Percentiles rank a stretch among this genome's conserved stretches.
phyloP scores from a whole-genome alignment of 1,140 invertebrate species.

The Orchesella cincta region DNA sequence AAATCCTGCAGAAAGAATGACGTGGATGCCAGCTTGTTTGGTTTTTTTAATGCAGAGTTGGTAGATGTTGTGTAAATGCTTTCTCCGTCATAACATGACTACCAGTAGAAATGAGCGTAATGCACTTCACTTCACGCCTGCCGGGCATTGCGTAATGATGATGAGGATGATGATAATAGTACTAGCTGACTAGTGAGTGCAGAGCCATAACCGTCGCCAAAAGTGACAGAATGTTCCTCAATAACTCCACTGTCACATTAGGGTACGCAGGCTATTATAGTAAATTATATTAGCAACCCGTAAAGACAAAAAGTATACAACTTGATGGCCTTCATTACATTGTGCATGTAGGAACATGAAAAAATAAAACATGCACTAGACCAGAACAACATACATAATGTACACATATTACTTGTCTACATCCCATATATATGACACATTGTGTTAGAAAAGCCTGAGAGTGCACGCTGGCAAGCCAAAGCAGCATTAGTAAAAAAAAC shows the following conservation, averaged over 20 bases:
- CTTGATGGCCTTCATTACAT: too few species aligned
- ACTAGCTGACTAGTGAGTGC: not conserved
- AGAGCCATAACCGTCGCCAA: not conserved
- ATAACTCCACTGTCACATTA: constrained; percentile 1
- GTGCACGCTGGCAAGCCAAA: not conserved
- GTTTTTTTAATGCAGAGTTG: too few species aligned
- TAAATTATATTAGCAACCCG: not conserved
- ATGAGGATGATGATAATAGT: not conserved
- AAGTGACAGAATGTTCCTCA: not conserved
- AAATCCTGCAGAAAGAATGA: too few species aligned
- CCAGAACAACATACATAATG: too few species aligned
- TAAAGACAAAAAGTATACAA: not conserved
- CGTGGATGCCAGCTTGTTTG: too few species aligned
- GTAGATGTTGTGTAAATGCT: too few species aligned
- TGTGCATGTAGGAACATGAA: too few species aligned
- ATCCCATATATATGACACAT: too few species aligned
- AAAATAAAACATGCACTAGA: too few species aligned
- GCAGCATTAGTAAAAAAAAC: not conserved
- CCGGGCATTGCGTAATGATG: not conserved
- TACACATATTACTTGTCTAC: too few species aligned
- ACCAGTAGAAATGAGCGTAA: not conserved
- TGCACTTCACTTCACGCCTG: constrained; percentile 6
- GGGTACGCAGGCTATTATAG: constrained; percentile 8
- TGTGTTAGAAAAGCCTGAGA: too few species aligned
- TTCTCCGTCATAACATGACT: too few species aligned